Conservation (phyloP, 1,140 invertebrate genomes). For the Formica exsecta region DNA sequence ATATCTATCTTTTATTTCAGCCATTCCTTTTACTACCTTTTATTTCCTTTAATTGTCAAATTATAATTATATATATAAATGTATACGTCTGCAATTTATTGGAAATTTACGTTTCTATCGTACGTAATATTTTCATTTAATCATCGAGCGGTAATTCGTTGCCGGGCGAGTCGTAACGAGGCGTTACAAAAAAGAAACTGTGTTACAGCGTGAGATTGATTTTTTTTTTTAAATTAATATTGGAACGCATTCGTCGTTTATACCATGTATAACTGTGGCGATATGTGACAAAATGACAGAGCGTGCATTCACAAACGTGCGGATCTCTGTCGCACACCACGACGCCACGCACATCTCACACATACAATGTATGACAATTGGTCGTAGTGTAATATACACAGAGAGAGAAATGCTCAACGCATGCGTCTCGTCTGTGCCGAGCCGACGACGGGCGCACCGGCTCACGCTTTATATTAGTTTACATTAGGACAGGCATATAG, state of each 20-base stretch:
- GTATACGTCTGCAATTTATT: neutral
- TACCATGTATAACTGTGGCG: neutral
- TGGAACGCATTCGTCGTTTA: slow-evolving; percentile 28
- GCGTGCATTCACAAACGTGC: slow-evolving; percentile 42
- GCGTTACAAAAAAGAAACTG: slow-evolving; percentile 26
- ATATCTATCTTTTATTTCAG: neutral
- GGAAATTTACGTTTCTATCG: slow-evolving; percentile 20
- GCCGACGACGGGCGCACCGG: slow-evolving; percentile 51
- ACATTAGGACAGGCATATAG: slow-evolving; percentile 44
- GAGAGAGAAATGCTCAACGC: slow-evolving; percentile 56
- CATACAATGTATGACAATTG: slow-evolving; percentile 57
- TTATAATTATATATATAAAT: slow-evolving; percentile 22
- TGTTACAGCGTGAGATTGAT: slow-evolving; percentile 41
- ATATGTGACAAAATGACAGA: slow-evolving; percentile 23
- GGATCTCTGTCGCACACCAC: slow-evolving; percentile 6
- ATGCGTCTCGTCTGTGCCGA: slow-evolving; percentile 44
- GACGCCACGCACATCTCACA: slow-evolving; percentile 6
- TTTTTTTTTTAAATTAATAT: slow-evolving; percentile 45
- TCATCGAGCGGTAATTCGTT: slow-evolving; percentile 7
- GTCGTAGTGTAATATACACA: slow-evolving; percentile 17
- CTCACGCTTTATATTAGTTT: slow-evolving; percentile 61
- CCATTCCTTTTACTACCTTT: too few species aligned
- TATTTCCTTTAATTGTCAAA: neutral
- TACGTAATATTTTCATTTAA: slow-evolving; percentile 16
- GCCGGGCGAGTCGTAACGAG: slow-evolving; percentile 30